Evolutionary conservation across 2,888 invertebrate species (phyloP).

Genomic region (Cephus pulcher): DNA sequence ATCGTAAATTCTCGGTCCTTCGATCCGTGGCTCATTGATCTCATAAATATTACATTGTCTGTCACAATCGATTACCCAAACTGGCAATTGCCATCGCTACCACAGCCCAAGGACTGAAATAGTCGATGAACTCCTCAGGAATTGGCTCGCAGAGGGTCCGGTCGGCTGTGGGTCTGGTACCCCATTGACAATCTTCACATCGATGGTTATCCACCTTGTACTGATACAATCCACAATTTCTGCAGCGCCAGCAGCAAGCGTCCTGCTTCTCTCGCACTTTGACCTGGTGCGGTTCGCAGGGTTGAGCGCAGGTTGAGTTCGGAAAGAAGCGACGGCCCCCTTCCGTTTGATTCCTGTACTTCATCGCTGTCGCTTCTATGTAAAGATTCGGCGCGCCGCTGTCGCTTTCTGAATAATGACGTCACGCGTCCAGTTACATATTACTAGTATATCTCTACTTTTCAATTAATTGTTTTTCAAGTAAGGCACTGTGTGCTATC

Average conservation of each 20-base stretch:
- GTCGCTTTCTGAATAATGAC: constrained; percentile 50
- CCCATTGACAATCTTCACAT: constrained; percentile 67
- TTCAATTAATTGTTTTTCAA: background rate
- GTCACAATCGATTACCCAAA: constrained; percentile 37
- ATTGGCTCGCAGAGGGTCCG: constrained; percentile 64
- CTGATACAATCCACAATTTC: constrained; percentile 66
- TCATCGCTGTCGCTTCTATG: constrained; percentile 55
- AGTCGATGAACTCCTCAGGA: constrained; percentile 66
- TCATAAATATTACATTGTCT: background rate
- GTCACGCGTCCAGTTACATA: background rate
- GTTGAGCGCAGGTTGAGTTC: constrained; percentile 65
- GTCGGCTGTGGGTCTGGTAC: constrained; percentile 58
- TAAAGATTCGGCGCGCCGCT: constrained; percentile 54
- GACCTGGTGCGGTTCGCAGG: constrained; percentile 60
- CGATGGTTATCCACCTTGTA: constrained; percentile 63
- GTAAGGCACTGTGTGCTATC: background rate
- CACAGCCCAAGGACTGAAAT: constrained; percentile 67
- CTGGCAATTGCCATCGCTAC: constrained; percentile 65
- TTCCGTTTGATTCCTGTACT: constrained; percentile 49
- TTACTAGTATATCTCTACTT: background rate
- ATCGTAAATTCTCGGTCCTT: background rate
- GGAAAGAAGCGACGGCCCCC: constrained; percentile 56
- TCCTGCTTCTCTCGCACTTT: constrained; percentile 64
- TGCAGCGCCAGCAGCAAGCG: constrained; percentile 70
- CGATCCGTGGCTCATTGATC: background rate